Base-by-base conservation (phyloP, 2,113 vertebrate genomes). In the Hippocampus zosterae region DNA sequence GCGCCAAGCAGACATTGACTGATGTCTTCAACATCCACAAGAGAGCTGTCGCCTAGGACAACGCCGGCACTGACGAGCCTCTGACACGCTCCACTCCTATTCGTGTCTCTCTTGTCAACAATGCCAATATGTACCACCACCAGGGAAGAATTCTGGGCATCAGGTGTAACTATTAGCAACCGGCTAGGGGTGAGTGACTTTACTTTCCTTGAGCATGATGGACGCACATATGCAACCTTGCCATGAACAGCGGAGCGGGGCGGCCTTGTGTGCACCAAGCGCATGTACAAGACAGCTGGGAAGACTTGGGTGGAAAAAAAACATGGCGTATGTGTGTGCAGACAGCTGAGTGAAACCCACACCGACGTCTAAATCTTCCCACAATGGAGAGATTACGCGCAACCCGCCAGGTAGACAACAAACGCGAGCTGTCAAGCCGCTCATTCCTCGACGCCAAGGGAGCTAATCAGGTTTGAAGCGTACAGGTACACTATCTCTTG, bases 71-170 rank as follows among this genome's bases (percentile, higher is more conserved):
- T 76, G 70, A 68, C 77, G 80, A 77, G 89, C 85, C 80, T 85
- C 90, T 91, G 91, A 93, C 92, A 91, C 75, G 86, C 86, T 86
- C 80, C 76, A 63, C 77, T 85, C 89, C 83, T 62, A 90, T 88
- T 69, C 23, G 44, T 48, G 68, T 84, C 80, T 91, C 87, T 79
- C 90, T 87, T 88, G 88, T 86, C 69, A 75, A 82, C 86, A 74
- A 70, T 69, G 72, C 77, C 71, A 63, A 67, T 29, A 19, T 12
- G 0, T n/a, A 72, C 81, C 71, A 86, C 85, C 89, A 89, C 87
- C 84, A 73, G 89, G 90, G 90, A 44, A 93, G 77, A 67, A 74
- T 78, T 53, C 83, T 87, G 84, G 84, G 13, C 85, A 91, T 83
- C 90, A 85, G 85, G 78, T 46, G 40, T 64, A 76, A 65, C 84